Conservation (phyloP, 2,113 vertebrate species). For the Mirounga angustirostris region DNA sequence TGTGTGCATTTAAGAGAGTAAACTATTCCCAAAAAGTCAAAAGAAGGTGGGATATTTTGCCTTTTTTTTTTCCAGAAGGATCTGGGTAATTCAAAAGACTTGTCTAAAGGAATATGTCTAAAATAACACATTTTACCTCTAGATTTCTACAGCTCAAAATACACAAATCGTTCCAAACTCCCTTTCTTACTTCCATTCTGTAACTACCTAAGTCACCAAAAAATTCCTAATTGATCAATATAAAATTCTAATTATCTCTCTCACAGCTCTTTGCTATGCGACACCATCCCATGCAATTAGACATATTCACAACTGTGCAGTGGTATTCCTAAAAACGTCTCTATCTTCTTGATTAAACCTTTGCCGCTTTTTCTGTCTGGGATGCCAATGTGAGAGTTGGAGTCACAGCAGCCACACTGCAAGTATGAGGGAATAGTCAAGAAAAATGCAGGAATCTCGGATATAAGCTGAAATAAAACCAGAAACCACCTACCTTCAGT, state of each 20-base stretch:
- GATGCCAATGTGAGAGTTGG: not conserved
- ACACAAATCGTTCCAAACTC: not conserved
- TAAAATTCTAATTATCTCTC: not conserved
- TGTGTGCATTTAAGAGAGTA: not conserved
- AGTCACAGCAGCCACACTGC: not conserved
- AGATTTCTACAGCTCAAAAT: slow-evolving; percentile 11
- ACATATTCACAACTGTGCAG: not conserved
- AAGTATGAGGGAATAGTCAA: not conserved
- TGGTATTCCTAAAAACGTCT: not conserved
- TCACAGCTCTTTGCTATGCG: not conserved
- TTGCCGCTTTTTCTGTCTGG: not conserved
- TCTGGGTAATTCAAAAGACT: slow-evolving; percentile 12
- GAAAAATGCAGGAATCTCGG: not conserved
- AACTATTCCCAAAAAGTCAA: not conserved
- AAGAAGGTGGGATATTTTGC: not conserved
- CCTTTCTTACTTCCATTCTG: not conserved
- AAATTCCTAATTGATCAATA: not conserved
- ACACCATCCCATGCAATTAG: not conserved
- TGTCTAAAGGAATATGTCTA: not conserved
- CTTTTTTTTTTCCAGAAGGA: not conserved
- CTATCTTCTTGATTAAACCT: not conserved
- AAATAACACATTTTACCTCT: not conserved
- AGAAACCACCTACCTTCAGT: not conserved
- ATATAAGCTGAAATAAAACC: slow-evolving; percentile 8
- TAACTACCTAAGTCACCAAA: slow-evolving; percentile 6